These are phyloP conservation scores for Oreotragus oreotragus DNA, from an alignment of 2,113 vertebrate genomes.

Conservation along the genomic window DNA sequence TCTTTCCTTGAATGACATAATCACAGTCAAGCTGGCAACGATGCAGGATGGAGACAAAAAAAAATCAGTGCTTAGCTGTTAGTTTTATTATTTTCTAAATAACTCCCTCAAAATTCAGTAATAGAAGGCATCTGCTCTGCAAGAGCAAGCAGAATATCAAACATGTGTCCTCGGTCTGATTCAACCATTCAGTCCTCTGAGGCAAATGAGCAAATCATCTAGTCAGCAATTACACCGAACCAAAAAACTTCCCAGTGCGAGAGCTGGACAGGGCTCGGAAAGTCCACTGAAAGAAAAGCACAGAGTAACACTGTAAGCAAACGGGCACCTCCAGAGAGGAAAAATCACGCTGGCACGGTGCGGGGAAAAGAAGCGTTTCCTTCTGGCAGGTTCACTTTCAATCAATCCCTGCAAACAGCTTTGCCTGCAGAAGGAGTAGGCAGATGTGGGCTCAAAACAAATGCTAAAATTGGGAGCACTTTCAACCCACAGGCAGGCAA, in stretches of 20 bases:
- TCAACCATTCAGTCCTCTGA: constrained; percentile 17
- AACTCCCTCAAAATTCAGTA: constrained; percentile 36
- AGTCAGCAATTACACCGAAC: neutral
- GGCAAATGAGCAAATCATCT: constrained; percentile 20
- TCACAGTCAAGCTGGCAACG: constrained; percentile 52
- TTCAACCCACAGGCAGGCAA: constrained; percentile 13
- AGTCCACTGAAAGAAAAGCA: neutral
- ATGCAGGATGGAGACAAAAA: constrained; percentile 32
- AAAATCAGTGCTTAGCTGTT: constrained; percentile 55
- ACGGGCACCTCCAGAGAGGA: neutral
- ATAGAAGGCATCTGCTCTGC: constrained; percentile 50
- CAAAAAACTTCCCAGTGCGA: constrained; percentile 15
- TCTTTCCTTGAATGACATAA: constrained; percentile 44
- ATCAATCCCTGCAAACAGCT: constrained; percentile 36
- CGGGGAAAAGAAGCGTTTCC: neutral
- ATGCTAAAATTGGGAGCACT: constrained; percentile 28
- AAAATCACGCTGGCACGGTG: neutral
- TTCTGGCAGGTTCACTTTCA: constrained; percentile 26
- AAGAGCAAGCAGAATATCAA: constrained; percentile 22
- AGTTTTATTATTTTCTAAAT: constrained; percentile 73
- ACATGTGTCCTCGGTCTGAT: neutral
- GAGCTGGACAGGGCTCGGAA: neutral
- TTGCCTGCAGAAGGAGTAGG: constrained; percentile 30
- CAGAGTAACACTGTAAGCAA: neutral
- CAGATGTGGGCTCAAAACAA: constrained; percentile 61